Conservation (phyloP, 2,888 invertebrate species). For the Oligia strigilis region DNA sequence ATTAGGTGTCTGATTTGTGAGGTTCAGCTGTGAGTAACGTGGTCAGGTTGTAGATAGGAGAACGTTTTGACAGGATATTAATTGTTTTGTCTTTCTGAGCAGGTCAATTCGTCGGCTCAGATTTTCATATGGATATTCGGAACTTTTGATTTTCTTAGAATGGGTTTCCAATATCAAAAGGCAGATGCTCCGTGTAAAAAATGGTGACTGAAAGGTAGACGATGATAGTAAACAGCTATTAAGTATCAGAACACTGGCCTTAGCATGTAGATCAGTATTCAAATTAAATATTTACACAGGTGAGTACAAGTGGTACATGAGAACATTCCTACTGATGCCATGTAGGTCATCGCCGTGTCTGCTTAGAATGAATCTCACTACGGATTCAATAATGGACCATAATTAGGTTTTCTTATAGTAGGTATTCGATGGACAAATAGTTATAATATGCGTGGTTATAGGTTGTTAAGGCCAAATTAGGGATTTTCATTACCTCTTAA, state of each 20-base stretch:
- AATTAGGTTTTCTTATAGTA: too few species aligned
- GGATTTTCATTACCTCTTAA: not conserved
- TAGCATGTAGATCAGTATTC: not conserved
- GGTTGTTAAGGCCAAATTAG: not conserved
- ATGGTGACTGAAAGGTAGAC: not conserved
- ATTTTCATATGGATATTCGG: not conserved
- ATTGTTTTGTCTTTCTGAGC: too few species aligned
- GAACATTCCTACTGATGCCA: not conserved
- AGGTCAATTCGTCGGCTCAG: not conserved
- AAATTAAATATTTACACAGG: slow-evolving; percentile 40
- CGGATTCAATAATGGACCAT: not conserved
- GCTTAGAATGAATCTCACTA: not conserved
- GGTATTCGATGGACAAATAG: not conserved
- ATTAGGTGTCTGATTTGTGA: slow-evolving; percentile 1
- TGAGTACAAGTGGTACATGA: slow-evolving; percentile 11
- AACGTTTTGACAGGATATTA: too few species aligned
- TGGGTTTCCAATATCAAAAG: not conserved
- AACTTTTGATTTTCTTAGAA: not conserved
- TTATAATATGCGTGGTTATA: not conserved
- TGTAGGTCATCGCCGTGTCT: slow-evolving; percentile 3
- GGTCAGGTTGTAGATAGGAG: not conserved
- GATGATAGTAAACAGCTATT: not conserved
- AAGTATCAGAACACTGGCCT: not conserved
- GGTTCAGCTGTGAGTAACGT: not conserved
- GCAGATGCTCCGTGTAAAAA: not conserved